Conservation (phyloP, 2,797 vertebrate genomes). For the Macropus fuliginosus region DNA sequence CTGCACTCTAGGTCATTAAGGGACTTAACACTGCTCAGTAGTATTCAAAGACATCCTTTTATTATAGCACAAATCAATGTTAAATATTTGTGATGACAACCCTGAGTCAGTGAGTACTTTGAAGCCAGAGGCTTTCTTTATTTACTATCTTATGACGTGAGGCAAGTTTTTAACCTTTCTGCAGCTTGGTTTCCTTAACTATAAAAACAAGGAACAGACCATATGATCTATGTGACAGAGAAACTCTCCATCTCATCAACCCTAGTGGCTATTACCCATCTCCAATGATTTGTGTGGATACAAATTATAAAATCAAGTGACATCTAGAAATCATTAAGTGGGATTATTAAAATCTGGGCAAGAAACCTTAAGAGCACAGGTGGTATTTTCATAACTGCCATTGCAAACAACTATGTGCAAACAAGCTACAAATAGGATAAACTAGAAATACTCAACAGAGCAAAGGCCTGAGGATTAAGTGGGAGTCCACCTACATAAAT, state of each 20-base stretch:
- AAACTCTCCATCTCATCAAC: background rate
- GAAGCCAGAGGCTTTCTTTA: background rate
- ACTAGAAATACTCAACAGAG: background rate
- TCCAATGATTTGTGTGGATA: background rate
- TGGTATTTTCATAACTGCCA: background rate
- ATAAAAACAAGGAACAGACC: background rate
- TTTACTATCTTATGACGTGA: background rate
- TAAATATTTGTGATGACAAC: background rate
- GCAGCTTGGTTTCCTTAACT: background rate
- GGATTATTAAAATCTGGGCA: background rate
- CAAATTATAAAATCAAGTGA: background rate
- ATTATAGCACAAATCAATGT: background rate
- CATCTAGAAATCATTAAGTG: background rate
- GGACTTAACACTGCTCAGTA: background rate
- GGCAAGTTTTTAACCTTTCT: background rate
- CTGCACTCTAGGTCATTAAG: background rate
- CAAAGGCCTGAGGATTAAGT: background rate
- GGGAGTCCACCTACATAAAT: background rate
- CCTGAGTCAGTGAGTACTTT: background rate
- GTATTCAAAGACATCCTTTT: background rate
- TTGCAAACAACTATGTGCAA: background rate
- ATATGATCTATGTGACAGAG: background rate
- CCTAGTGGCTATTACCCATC: background rate
- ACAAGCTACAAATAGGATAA: background rate
- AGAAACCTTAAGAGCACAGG: background rate